Conservation (phyloP, 2,113 vertebrate genomes). For the Rana temporaria region DNA sequence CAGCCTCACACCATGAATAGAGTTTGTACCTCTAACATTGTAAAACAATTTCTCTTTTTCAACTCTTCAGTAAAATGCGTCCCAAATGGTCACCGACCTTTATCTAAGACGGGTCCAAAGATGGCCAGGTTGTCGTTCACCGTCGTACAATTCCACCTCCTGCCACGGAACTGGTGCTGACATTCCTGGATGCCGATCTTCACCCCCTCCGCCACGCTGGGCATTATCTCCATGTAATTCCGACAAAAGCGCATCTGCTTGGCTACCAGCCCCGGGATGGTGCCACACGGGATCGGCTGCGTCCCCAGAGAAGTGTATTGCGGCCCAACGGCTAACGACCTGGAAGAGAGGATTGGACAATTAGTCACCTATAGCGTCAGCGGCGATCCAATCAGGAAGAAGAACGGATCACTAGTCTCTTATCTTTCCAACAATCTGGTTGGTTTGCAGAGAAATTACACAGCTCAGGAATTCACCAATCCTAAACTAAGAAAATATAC, state of each 20-base stretch:
- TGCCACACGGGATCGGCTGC: slow-evolving; percentile 91
- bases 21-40: no score
- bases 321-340: slow-evolving; percentile 93
- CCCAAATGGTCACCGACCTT: slow-evolving; percentile 76
- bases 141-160: slow-evolving; percentile 97
- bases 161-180: slow-evolving; percentile 94
- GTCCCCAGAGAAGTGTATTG: slow-evolving; percentile 90
- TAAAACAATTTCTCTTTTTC: no score
- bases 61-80: no score
- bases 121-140: slow-evolving; percentile 92
- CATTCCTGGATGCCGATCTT: slow-evolving; percentile 95
- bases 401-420: no score
- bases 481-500: background rate
- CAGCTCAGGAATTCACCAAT: background rate
- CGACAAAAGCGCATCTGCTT: slow-evolving; percentile 97
- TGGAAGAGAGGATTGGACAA: slow-evolving; percentile 54
- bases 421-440: no score
- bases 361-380: background rate
- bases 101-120: slow-evolving; percentile 95
- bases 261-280: slow-evolving; percentile 93
- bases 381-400: background rate
- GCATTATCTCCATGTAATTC: slow-evolving; percentile 98
- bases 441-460: background rate
- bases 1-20: no score
- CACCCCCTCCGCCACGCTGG: slow-evolving; percentile 92